phyloP scores from a whole-genome alignment of 2,888 invertebrate species.

The Caradrina kadenii region DNA sequence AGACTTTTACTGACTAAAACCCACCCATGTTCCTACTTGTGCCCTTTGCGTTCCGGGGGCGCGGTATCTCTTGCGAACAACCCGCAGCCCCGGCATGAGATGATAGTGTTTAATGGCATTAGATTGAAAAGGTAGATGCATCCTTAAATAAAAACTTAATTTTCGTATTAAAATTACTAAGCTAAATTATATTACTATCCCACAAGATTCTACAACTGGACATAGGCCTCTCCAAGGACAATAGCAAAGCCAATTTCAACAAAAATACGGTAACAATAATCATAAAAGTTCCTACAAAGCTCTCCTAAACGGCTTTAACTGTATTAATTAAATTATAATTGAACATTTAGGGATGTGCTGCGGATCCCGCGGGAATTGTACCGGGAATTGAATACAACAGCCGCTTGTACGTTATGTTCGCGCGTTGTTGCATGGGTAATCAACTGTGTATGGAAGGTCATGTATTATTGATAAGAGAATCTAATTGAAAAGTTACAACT shows the following conservation, averaged over 20 bases:
- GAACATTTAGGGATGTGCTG: constrained; percentile 49
- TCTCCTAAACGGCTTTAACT: constrained; percentile 39
- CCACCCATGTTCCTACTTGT: no score
- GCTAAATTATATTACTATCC: not conserved
- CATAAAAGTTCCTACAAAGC: constrained; percentile 48
- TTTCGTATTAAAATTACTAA: not conserved
- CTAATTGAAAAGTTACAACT: no score
- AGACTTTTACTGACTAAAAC: no score
- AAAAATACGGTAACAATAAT: constrained; percentile 52
- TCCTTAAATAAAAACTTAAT: no score
- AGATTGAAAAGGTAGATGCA: no score
- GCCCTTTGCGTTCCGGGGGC: no score
- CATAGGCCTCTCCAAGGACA: constrained; percentile 1
- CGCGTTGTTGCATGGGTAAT: constrained; percentile 27
- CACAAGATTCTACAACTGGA: not conserved
- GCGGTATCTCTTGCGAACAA: no score
- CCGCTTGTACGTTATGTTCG: constrained; percentile 31
- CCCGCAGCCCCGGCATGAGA: no score
- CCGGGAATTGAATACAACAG: constrained; percentile 53
- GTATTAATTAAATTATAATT: constrained; percentile 61
- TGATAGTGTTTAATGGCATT: no score
- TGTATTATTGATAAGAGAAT: not conserved
- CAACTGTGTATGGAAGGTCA: constrained; percentile 1
- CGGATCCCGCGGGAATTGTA: constrained; percentile 36
- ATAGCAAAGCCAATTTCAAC: constrained; percentile 16